phyloP scores from a whole-genome alignment of 1,140 invertebrate species.

The Lepidostoma basale region DNA sequence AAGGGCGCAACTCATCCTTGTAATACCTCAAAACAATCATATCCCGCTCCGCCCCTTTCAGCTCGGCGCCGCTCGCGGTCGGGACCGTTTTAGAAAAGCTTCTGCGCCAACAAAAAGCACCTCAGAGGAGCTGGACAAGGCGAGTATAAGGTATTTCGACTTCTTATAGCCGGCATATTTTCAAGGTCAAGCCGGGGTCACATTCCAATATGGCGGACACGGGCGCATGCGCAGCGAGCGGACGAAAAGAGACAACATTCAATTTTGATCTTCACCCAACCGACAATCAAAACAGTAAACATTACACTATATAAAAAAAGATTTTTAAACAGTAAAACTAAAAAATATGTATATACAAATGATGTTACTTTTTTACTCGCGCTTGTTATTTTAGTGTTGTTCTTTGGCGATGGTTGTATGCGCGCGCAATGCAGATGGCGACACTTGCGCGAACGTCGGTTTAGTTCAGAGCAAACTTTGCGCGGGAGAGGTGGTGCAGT shows the following conservation, averaged over 20 bases:
- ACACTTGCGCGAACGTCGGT: not conserved
- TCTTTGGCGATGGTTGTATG: not conserved
- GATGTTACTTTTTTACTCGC: not conserved
- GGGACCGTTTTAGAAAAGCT: constrained; percentile 3
- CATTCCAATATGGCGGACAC: constrained; percentile 38
- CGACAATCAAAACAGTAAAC: not conserved
- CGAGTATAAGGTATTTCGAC: constrained; percentile 20
- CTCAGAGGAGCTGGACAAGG: not conserved
- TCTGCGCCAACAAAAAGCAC: constrained; percentile 3
- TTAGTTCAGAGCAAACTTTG: constrained; percentile 10
- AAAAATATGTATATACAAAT: not conserved
- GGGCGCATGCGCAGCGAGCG: constrained; percentile 23
- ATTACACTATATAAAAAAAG: not conserved
- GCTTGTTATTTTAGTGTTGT: not conserved
- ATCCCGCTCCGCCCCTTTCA: not conserved
- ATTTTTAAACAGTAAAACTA: not conserved
- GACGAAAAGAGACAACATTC: not conserved
- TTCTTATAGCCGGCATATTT: constrained; percentile 36
- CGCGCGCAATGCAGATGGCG: constrained; percentile 23
- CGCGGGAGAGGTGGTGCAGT: not conserved
- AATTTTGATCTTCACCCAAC: not conserved
- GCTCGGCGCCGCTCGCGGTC: not conserved
- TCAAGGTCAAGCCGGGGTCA: constrained; percentile 40
- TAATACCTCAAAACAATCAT: too few relatives aligned
- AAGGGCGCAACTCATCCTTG: too few relatives aligned